Base-by-base conservation (phyloP, 2,113 vertebrate species). In the Triplophysa rosa region DNA sequence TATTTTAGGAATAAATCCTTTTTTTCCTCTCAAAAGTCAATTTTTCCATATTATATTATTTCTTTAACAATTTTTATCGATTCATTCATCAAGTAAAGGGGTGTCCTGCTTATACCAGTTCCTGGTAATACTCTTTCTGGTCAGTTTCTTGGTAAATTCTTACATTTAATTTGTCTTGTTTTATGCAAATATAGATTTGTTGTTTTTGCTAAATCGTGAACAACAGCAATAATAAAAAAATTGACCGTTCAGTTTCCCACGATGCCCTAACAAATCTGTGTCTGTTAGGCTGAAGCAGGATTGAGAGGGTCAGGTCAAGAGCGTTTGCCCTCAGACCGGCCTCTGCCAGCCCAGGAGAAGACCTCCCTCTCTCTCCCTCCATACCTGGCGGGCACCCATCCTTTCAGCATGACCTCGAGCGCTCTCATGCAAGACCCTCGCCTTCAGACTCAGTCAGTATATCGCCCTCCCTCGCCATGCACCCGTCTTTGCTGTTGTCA, bases 381-480 rank as follows among this genome's bases (percentile, higher is more conserved):
- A 71, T 90, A 88, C 82, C 80, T 92, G 58, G 71, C 78, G 23
- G 26, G 73, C 16, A 40, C 85, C 75, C 91, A 89, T 75, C 76
- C 85, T 23, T 91, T 91, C 59, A 89, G 88, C 40, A 84, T 90
- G 82, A 85, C 84, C 72, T 83, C 88, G 7, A 89, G 84, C 77
- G 80, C 89, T 13, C 81, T 91, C 85, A 95, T 98, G 69, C 96
- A 97, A 84, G 96, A 97, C 72, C 95, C 95, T 47, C 93, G 96
- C 78, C 93, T 97, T 82, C 96, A 96, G 0, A 94, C 95, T 13
- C 94, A 95, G 96, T 96, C 82, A 92, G 93, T 86, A 0, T 0
- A 16, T 1, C 49, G 19, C 3, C 16, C 49, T 52, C 49, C 2
- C 49, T 52, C 49, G 6, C 14, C 6, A 5, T 52, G 16, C 4